phyloP scores from a whole-genome alignment of 2,797 vertebrate species.

The Potorous gilbertii region DNA sequence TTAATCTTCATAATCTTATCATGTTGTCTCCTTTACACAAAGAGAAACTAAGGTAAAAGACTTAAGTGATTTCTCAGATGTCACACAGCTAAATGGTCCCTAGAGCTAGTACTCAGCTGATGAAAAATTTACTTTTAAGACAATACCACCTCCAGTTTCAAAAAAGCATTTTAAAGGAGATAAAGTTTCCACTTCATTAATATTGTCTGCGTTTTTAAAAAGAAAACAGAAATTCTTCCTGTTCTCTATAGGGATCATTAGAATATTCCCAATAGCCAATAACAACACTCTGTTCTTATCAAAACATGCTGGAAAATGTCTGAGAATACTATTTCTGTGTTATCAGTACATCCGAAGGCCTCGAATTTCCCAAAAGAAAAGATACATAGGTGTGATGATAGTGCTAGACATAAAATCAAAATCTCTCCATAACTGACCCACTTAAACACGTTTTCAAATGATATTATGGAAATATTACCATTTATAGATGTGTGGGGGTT shows the following conservation, averaged over 20 bases:
- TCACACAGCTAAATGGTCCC: background rate
- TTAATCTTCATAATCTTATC: background rate
- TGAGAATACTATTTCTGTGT: constrained; percentile 36
- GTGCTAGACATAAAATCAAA: constrained; percentile 51
- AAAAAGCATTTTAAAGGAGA: constrained; percentile 53
- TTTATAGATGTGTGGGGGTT: background rate
- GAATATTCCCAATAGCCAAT: background rate
- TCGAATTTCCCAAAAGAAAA: constrained; percentile 58
- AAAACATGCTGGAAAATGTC: constrained; percentile 37
- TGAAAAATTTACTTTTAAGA: background rate
- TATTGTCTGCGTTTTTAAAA: constrained; percentile 32
- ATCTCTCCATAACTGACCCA: constrained; percentile 23
- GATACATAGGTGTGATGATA: background rate
- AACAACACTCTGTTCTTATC: constrained; percentile 37
- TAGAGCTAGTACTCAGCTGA: background rate
- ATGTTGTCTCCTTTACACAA: constrained; percentile 16
- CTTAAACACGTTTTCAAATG: constrained; percentile 3
- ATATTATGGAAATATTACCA: background rate
- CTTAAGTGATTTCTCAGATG: constrained; percentile 29
- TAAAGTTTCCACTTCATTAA: constrained; percentile 32
- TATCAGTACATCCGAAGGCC: constrained; percentile 5
- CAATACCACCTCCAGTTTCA: constrained; percentile 24
- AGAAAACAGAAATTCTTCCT: constrained; percentile 35
- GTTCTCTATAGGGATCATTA: background rate
- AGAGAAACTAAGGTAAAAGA: constrained; percentile 36